A percentile compares a stretch with the other conserved stretches of the same genome.
Conservation (phyloP, 2,888 invertebrate genomes). For the Tipula confusa region DNA sequence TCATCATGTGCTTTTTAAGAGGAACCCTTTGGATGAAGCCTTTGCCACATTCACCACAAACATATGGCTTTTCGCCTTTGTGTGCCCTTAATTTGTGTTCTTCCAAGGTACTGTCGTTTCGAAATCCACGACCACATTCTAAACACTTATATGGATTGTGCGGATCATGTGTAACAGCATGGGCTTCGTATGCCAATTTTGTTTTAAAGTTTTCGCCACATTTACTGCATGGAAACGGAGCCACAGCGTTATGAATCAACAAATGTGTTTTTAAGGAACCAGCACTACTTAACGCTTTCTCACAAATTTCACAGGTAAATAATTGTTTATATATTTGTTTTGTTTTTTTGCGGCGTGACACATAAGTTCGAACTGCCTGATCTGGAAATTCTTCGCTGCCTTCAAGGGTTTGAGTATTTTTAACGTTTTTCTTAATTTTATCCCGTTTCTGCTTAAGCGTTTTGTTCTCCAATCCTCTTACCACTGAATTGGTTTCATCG, state of each 20-base stretch:
- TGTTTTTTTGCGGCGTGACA: background rate
- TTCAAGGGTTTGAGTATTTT: background rate
- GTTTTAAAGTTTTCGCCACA: slow-evolving; percentile 34
- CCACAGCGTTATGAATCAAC: slow-evolving; percentile 32
- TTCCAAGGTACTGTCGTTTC: background rate
- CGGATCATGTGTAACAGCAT: slow-evolving; percentile 30
- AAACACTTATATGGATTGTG: background rate
- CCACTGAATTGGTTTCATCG: background rate
- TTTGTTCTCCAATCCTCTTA: background rate
- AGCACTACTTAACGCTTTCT: background rate
- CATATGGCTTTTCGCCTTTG: slow-evolving; percentile 33
- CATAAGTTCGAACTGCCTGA: background rate
- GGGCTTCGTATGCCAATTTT: slow-evolving; percentile 31
- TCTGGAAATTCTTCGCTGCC: background rate
- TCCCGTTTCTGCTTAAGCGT: background rate
- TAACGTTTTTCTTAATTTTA: background rate
- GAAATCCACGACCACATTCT: slow-evolving; percentile 8
- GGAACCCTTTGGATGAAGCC: slow-evolving; percentile 31
- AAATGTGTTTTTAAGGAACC: slow-evolving; percentile 16
- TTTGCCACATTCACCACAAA: slow-evolving; percentile 33
- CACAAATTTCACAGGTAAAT: slow-evolving; percentile 20
- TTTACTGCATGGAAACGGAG: slow-evolving; percentile 28
- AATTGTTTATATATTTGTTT: background rate
- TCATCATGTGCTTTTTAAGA: slow-evolving; percentile 27
- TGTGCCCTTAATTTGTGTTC: slow-evolving; percentile 31